These are phyloP conservation scores for Eutrigla gurnardus DNA, from an alignment of 2,797 vertebrate genomes.

Conservation along the genomic window DNA sequence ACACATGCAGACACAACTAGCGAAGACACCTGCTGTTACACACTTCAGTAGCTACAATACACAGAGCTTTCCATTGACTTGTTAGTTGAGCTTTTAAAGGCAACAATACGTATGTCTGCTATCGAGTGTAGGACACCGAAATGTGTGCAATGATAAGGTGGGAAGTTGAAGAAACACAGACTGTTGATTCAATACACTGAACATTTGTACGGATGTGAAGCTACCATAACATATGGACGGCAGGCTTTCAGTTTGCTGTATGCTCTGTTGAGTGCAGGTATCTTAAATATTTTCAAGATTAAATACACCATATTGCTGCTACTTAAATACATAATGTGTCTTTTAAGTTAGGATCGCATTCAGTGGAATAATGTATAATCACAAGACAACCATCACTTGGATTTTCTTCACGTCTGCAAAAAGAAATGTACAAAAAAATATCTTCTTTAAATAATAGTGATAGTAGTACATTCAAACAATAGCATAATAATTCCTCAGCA, in stretches of 20 bases:
- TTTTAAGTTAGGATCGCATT: constrained; percentile 85
- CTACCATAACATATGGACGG: constrained; percentile 69
- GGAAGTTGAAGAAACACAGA: constrained; percentile 63
- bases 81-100: constrained; percentile 76
- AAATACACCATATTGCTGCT: constrained; percentile 85
- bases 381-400: constrained; percentile 72
- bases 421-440: constrained; percentile 79
- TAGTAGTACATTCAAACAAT: constrained; percentile 84
- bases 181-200: constrained; percentile 71
- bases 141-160: constrained; percentile 60
- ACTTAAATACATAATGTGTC: constrained; percentile 85
- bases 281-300: constrained; percentile 86
- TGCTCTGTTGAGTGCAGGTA: constrained; percentile 76
- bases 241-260: constrained; percentile 70
- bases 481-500: constrained; percentile 80
- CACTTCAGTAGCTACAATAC: constrained; percentile 78
- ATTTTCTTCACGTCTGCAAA: constrained; percentile 78
- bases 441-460: constrained; percentile 86
- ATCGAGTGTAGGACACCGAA: constrained; percentile 64
- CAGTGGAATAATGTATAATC: constrained; percentile 76
- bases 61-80: constrained; percentile 66
- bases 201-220: constrained; percentile 70
- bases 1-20: constrained; percentile 78
- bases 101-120: constrained; percentile 62
- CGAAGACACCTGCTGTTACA: constrained; percentile 78